Conservation (phyloP, 2,888 invertebrate species). For the Ramazzottius varieornatus region DNA sequence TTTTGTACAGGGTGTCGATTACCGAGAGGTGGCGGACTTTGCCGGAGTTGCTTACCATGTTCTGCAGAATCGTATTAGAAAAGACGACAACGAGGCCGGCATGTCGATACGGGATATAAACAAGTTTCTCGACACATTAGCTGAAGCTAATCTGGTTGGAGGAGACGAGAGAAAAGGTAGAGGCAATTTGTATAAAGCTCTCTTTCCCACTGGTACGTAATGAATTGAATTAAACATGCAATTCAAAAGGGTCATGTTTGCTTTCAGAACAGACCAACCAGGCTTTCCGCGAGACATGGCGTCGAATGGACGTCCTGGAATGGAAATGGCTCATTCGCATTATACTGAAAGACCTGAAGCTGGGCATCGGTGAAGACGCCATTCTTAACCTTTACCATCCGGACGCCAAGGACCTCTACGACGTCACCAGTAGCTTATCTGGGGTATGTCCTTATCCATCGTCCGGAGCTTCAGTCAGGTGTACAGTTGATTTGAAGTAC, state of each 20-base stretch:
- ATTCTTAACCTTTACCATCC: slow-evolving; percentile 46
- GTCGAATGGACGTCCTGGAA: slow-evolving; percentile 41
- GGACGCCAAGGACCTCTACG: slow-evolving; percentile 47
- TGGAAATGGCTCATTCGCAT: slow-evolving; percentile 72
- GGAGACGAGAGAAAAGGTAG: slow-evolving; percentile 1
- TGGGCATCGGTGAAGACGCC: slow-evolving; percentile 42
- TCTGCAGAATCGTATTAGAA: slow-evolving; percentile 29
- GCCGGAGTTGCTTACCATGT: slow-evolving; percentile 48
- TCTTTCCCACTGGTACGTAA: neutral
- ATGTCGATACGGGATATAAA: slow-evolving; percentile 45
- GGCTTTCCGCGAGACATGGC: slow-evolving; percentile 37
- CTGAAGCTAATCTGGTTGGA: slow-evolving; percentile 31
- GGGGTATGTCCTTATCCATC: slow-evolving; percentile 36
- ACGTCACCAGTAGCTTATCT: slow-evolving; percentile 38
- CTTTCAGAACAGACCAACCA: slow-evolving; percentile 31
- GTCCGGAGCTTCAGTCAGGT: neutral
- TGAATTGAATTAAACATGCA: neutral
- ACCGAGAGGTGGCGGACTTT: slow-evolving; percentile 35
- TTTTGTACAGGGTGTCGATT: neutral
- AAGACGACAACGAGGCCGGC: slow-evolving; percentile 26
- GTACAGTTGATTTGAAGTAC: neutral
- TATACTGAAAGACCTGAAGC: slow-evolving; percentile 52
- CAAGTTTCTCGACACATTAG: slow-evolving; percentile 42
- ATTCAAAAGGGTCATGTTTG: too few relatives aligned
- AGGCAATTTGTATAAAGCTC: neutral